Conservation (phyloP, 2,113 vertebrate species). For the Apodemus speciosus region DNA sequence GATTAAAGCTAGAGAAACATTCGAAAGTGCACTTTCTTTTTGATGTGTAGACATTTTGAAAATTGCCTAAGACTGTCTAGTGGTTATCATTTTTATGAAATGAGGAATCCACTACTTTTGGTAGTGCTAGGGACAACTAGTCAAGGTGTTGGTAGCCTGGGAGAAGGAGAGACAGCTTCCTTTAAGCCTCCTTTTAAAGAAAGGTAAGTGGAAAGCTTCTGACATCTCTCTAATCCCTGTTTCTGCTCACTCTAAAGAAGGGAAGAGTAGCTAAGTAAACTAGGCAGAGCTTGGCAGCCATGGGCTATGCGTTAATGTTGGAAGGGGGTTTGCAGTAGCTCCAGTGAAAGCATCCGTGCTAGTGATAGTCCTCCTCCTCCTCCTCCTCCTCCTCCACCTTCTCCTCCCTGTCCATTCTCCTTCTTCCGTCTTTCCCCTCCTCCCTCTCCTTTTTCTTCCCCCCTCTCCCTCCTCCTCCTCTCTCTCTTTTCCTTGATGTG, state of each 20-base stretch:
- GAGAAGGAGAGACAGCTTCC: background rate
- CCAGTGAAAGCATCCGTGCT: background rate
- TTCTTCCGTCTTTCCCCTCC: background rate
- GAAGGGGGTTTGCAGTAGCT: background rate
- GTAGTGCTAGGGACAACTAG: background rate
- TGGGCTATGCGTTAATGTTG: fast-evolving
- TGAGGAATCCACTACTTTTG: background rate
- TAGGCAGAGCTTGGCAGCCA: background rate
- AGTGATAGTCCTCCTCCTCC: background rate
- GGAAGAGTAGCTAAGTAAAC: background rate
- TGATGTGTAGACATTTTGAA: background rate
- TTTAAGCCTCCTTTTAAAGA: background rate
- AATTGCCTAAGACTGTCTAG: background rate
- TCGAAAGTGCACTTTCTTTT: background rate
- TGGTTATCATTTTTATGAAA: background rate
- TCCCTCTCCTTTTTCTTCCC: background rate
- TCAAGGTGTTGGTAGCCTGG: background rate
- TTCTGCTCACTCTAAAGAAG: background rate
- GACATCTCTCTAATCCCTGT: background rate
- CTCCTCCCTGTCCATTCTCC: background rate
- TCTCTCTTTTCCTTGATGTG: background rate
- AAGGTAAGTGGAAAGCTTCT: background rate
- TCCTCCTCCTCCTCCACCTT: background rate
- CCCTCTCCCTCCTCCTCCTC: background rate
- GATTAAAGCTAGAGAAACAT: background rate